Percentiles rank a stretch among this genome's conserved stretches.
Conservation (phyloP, 2,797 vertebrate species). For the Liasis olivaceus region DNA sequence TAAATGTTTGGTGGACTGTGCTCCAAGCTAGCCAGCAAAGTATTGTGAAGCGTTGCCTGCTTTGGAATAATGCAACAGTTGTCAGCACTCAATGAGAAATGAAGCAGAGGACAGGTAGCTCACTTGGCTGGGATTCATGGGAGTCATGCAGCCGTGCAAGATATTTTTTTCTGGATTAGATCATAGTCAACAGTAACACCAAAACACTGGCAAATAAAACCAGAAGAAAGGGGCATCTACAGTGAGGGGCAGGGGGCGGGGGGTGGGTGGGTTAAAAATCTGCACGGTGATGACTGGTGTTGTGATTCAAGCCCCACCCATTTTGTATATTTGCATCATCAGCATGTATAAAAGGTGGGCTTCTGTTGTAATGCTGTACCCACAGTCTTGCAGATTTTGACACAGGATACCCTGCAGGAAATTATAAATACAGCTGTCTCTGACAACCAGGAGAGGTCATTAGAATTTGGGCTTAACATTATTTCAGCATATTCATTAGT, state of each 20-base stretch:
- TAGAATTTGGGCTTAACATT: slow-evolving; percentile 39
- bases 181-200: slow-evolving; percentile 25
- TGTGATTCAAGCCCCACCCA: not conserved
- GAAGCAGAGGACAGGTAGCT: not conserved
- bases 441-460: slow-evolving; percentile 49
- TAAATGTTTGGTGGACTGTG: not conserved
- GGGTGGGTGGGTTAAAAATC: not conserved
- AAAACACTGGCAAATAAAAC: slow-evolving; percentile 46
- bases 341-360: not conserved
- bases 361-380: not conserved
- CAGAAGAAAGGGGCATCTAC: not conserved
- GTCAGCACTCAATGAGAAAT: not conserved
- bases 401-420: slow-evolving; percentile 25
- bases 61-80: not conserved
- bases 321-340: not conserved
- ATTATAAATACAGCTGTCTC: slow-evolving; percentile 55
- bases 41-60: not conserved
- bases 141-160: slow-evolving; percentile 1
- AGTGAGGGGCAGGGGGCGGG: not conserved
- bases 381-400: not conserved
- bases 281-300: not conserved
- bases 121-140: not conserved
- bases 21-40: not conserved
- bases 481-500: slow-evolving; percentile 46
- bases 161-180: not conserved